Evolutionary conservation across 2,797 vertebrate genomes (phyloP).

Genomic region (Saxicola maurus): DNA sequence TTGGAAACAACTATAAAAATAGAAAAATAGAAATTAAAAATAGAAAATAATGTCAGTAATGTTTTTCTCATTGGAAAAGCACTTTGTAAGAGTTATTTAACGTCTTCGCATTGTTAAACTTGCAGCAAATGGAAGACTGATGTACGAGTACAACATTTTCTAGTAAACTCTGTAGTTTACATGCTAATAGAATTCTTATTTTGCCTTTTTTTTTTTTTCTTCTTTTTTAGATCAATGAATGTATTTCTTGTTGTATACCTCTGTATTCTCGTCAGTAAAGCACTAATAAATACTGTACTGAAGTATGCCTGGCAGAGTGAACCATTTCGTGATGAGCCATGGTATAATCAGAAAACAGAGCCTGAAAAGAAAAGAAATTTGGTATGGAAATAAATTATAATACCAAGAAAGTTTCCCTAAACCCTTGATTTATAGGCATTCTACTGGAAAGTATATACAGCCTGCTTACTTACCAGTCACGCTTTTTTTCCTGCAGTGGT

Average conservation of each 20-base stretch:
- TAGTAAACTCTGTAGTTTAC: not conserved
- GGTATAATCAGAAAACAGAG: conserved; percentile 90
- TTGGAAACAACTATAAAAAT: not conserved
- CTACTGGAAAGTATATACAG: not conserved
- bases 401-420: not conserved
- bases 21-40: not conserved
- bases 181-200: not conserved
- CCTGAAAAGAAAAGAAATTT: conserved; percentile 83
- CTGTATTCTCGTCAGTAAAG: conserved; percentile 93
- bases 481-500: not conserved
- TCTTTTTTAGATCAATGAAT: conserved; percentile 88
- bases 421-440: not conserved
- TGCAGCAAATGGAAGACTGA: not conserved
- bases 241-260: conserved; percentile 93
- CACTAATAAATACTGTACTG: conserved; percentile 87
- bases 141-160: not conserved
- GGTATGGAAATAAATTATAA: conserved; percentile 65
- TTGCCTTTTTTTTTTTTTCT: not conserved
- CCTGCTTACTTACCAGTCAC: not conserved
- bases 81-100: not conserved
- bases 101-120: not conserved
- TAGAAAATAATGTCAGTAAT: not conserved
- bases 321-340: conserved; percentile 86
- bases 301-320: conserved; percentile 93
- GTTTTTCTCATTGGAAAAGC: not conserved